These are phyloP conservation scores for Lutjanus argentimaculatus DNA, from an alignment of 2,797 vertebrate genomes.

Conservation along the genomic window DNA sequence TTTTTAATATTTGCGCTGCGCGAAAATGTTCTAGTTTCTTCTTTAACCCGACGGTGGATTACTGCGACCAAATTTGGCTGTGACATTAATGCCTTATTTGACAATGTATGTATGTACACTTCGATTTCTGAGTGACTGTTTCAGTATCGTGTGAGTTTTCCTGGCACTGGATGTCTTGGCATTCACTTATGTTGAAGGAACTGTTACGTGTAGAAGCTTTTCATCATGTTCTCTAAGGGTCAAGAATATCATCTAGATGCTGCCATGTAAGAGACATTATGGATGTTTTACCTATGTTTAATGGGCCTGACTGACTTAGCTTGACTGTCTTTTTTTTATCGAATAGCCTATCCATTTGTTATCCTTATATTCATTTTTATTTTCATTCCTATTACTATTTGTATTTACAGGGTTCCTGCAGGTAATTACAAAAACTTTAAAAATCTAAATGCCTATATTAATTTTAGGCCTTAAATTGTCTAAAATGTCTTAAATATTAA, in stretches of 20 bases:
- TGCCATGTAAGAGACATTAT: constrained; percentile 1
- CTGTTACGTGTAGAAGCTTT: not conserved
- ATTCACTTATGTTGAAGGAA: constrained; percentile 11
- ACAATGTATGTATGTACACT: constrained; percentile 77
- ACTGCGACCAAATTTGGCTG: constrained; percentile 69
- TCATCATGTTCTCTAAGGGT: constrained; percentile 7
- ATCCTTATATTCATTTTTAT: not conserved
- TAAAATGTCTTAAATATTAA: too few relatives aligned
- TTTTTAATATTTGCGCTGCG: constrained; percentile 14
- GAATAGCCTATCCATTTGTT: not conserved
- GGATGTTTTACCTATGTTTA: not conserved
- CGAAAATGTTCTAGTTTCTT: constrained; percentile 66
- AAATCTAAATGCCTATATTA: too few relatives aligned
- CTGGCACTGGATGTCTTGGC: constrained; percentile 20
- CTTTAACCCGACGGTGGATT: constrained; percentile 54
- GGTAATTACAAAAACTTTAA: too few relatives aligned
- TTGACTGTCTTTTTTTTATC: not conserved
- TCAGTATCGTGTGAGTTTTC: constrained; percentile 35
- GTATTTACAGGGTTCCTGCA: not conserved
- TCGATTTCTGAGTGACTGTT: constrained; percentile 72
- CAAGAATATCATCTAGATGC: constrained; percentile 10
- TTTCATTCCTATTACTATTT: not conserved
- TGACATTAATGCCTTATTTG: constrained; percentile 76
- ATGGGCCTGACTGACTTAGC: not conserved
- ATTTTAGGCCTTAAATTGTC: too few relatives aligned